Conservation (phyloP, 1,140 invertebrate species). For the Venustaconcha ellipsiformis region DNA sequence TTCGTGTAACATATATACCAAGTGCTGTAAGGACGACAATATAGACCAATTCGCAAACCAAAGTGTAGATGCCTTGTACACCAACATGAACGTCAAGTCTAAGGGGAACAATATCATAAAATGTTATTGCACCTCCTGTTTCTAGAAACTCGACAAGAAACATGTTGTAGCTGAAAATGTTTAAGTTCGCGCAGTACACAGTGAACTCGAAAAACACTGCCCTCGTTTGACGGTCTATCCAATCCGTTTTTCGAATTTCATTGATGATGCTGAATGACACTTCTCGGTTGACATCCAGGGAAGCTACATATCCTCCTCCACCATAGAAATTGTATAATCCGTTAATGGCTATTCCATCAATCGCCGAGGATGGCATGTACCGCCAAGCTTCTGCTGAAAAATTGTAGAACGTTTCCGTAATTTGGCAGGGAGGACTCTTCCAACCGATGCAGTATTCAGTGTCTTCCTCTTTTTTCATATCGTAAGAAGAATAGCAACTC, state of each 20-base stretch:
- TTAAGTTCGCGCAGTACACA: conserved; percentile 70
- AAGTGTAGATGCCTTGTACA: conserved; percentile 41
- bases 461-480: conserved; percentile 34
- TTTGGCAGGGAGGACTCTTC: conserved; percentile 32
- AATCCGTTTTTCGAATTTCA: conserved; percentile 61
- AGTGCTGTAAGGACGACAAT: conserved; percentile 46
- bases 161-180: conserved; percentile 50
- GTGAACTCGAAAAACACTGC: conserved; percentile 73
- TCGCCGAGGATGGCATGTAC: conserved; percentile 38
- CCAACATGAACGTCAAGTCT: conserved; percentile 53
- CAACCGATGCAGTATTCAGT: conserved; percentile 46
- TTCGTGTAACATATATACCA: conserved; percentile 32
- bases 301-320: conserved; percentile 52
- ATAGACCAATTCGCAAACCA: conserved; percentile 53
- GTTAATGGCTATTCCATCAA: conserved; percentile 46
- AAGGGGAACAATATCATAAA: conserved; percentile 55
- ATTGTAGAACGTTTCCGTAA: conserved; percentile 21
- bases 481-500: conserved; percentile 29
- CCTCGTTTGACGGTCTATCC: conserved; percentile 72
- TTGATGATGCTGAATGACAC: conserved; percentile 50
- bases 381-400: conserved; percentile 49
- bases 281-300: conserved; percentile 48
- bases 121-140: conserved; percentile 64
- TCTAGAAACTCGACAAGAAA: conserved; percentile 69
- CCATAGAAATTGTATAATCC: conserved; percentile 47